These are phyloP conservation scores for Pteria penguin DNA, from an alignment of 2,888 invertebrate species.

Conservation along the genomic window DNA sequence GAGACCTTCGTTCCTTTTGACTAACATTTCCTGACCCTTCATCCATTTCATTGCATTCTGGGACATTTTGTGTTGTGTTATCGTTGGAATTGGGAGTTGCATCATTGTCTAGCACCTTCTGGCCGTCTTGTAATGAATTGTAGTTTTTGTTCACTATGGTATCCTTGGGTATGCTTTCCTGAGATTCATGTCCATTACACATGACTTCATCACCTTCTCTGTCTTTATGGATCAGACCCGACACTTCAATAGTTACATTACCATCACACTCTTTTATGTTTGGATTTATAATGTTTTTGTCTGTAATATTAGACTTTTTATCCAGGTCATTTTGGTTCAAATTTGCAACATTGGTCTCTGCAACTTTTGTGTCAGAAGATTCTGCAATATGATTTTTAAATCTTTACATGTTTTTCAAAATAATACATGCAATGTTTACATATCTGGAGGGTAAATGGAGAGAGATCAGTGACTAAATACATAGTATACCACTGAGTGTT, in stretches of 20 bases:
- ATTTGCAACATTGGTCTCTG: conserved; percentile 42
- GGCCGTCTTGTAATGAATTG: background rate
- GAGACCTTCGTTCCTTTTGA: conserved; percentile 14
- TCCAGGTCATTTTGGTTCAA: conserved; percentile 35
- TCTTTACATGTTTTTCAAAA: background rate
- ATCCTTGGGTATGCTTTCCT: conserved; percentile 38
- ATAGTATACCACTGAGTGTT: too few species aligned
- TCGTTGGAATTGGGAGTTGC: background rate
- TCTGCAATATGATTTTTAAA: too few species aligned
- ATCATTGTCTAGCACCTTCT: background rate
- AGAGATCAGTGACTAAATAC: too few species aligned
- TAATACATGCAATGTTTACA: too few species aligned
- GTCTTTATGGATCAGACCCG: background rate
- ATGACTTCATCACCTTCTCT: conserved; percentile 35
- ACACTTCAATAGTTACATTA: conserved; percentile 38
- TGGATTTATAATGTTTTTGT: conserved; percentile 45
- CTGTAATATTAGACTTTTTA: conserved; percentile 19
- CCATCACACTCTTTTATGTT: conserved; percentile 55
- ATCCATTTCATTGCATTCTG: background rate
- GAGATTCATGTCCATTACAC: conserved; percentile 68
- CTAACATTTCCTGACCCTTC: conserved; percentile 5
- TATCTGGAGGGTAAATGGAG: too few species aligned
- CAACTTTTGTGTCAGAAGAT: conserved; percentile 26
- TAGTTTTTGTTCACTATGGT: conserved; percentile 26
- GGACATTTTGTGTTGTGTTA: background rate